phyloP scores from a whole-genome alignment of 1,140 invertebrate genomes.

The Saccostrea cuccullata region DNA sequence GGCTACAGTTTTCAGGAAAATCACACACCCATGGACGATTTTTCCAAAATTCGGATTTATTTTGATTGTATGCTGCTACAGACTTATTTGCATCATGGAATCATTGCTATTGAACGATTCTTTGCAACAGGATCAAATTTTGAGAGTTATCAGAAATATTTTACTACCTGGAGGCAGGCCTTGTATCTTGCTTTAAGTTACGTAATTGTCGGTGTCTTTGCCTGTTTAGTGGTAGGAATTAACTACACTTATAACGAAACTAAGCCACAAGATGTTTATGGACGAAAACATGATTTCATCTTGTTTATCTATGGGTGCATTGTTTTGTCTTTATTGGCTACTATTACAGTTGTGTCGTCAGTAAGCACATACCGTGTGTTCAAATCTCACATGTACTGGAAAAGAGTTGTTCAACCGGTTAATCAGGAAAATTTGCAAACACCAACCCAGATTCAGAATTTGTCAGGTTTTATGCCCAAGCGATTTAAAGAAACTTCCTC shows the following conservation, averaged over 20 bases:
- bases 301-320: not conserved
- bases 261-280: not conserved
- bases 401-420: not conserved
- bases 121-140: too few species aligned
- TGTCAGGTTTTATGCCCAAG: not conserved
- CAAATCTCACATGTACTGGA: not conserved
- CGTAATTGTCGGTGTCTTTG: not conserved
- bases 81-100: too few species aligned
- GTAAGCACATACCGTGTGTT: too few species aligned
- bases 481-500: not conserved
- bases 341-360: not conserved
- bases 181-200: too few species aligned
- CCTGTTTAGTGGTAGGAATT: not conserved
- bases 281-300: not conserved
- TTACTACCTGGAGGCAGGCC: too few species aligned
- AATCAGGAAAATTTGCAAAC: not conserved
- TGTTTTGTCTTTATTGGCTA: not conserved
- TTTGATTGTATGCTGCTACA: too few species aligned
- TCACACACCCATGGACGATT: too few species aligned
- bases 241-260: not conserved
- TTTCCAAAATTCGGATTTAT: too few species aligned
- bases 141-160: too few species aligned
- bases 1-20: too few species aligned
- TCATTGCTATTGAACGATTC: too few species aligned
- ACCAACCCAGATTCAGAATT: not conserved